phyloP scores from a whole-genome alignment of 2,797 vertebrate species.

The Salarias fasciatus region DNA sequence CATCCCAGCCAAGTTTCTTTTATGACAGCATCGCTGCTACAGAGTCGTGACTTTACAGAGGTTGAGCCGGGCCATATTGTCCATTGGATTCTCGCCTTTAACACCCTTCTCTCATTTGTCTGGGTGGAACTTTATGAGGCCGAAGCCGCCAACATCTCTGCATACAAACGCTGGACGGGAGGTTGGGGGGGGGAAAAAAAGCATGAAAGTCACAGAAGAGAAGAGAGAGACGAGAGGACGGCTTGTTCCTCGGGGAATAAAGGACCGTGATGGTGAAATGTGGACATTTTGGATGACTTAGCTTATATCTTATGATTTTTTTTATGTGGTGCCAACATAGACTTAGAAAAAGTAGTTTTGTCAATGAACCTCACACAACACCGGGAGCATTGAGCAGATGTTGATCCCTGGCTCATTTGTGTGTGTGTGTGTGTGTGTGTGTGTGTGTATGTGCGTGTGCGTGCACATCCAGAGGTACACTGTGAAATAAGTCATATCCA shows the following conservation, averaged over 20 bases:
- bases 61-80: conserved; percentile 27
- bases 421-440: conserved; percentile 23
- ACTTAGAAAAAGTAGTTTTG: conserved; percentile 61
- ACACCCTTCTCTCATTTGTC: conserved; percentile 45
- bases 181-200: conserved; percentile 22
- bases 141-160: conserved; percentile 25
- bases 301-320: conserved; percentile 62
- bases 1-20: conserved; percentile 58
- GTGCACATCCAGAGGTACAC: conserved; percentile 69
- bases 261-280: conserved; percentile 21
- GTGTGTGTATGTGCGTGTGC: conserved; percentile 13
- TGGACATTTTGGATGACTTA: conserved; percentile 58
- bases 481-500: conserved; percentile 74
- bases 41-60: conserved; percentile 49
- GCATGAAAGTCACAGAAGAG: conserved; percentile 29
- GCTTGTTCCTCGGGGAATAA: conserved; percentile 19
- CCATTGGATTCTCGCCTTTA: conserved; percentile 40
- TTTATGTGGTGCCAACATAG: conserved; percentile 69
- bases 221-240: conserved; percentile 11
- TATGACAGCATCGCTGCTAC: conserved; percentile 48
- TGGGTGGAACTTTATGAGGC: conserved; percentile 49
- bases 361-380: conserved; percentile 63
- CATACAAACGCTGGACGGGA: conserved; percentile 24
- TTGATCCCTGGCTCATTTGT: conserved; percentile 56
- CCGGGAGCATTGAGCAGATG: conserved; percentile 56